Evolutionary conservation across 2,113 vertebrate species (phyloP), one percentile per base, ranked within the genome.

Genomic region (Apodemus speciosus): DNA sequence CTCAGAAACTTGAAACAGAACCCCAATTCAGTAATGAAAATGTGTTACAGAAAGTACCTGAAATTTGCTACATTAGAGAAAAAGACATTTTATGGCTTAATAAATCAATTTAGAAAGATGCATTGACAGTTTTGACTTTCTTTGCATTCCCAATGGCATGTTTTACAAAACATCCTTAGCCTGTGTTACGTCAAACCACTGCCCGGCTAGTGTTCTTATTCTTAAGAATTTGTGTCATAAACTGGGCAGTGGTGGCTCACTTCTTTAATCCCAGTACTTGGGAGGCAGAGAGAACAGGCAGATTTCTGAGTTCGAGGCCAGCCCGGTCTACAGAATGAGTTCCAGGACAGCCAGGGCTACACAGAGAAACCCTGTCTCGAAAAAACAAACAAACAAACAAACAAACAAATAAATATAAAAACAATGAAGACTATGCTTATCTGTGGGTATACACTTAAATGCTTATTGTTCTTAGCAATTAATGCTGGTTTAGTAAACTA

Each of bases 51-150:
- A 18, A 91, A 71, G 53, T 14, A 85, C 49, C 88, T 88, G 64
- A 80, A 60, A 80, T 15, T 68, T 87, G 66, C 18, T 3, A 32
- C 18, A 53, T 49, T 80, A 76, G 0, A 68, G 40, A 9, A 16
- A 92, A 88, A 60, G 1, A 10, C 80, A 90, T 79, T 89, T 62
- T 68, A 75, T 64, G 0, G 14, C 58, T 92, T 92, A 90, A 69
- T 58, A 68, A 92, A 92, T 90, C 18, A n/a, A 0, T 79, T 87
- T 66, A 95, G 53, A 84, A n/a, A 88, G 56, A 64, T 69, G 4
- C 10, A 15, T 56, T 94, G 40, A 75, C 51, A 85, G 46, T 81
- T 27, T 80, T 38, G 46, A 21, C 69, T 38, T 32, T 91, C n/a
- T 53, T 71, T 88, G 72, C 27, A 85, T 30, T 64, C 77, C 77